Conservation (phyloP, 2,888 invertebrate genomes). For the Watsonalla binaria region DNA sequence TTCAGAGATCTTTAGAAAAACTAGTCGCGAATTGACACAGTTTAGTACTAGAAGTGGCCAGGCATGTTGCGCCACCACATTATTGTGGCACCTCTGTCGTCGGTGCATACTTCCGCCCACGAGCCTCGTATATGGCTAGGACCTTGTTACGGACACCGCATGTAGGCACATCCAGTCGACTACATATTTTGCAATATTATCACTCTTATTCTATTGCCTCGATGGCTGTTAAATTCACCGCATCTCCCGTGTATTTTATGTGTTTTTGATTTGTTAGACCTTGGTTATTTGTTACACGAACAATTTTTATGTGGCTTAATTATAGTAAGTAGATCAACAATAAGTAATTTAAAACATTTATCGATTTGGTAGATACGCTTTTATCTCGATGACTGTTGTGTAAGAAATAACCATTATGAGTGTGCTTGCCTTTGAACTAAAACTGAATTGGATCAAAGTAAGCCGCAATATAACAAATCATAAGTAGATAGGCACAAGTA, state of each 20-base stretch:
- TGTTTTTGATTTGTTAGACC: conserved; percentile 51
- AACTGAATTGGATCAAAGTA: conserved; percentile 44
- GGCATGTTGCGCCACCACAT: conserved; percentile 27
- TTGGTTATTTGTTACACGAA: conserved; percentile 29
- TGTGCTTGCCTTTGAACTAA: conserved; percentile 35
- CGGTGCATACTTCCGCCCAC: conserved; percentile 67
- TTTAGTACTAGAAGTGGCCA: conserved; percentile 6
- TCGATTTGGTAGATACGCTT: not conserved
- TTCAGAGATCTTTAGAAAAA: not conserved
- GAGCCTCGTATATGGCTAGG: conserved; percentile 49
- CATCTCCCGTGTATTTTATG: conserved; percentile 50
- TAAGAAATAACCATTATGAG: conserved; percentile 13
- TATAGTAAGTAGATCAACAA: not conserved
- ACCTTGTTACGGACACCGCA: conserved; percentile 55
- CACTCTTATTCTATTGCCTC: conserved; percentile 38
- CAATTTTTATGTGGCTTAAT: not conserved
- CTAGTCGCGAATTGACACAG: conserved; percentile 2
- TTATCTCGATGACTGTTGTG: not conserved
- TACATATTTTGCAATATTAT: conserved; percentile 43
- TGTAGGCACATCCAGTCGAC: conserved; percentile 46
- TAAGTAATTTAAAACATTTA: not conserved
- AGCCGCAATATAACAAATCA: conserved; percentile 37
- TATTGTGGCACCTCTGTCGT: conserved; percentile 25
- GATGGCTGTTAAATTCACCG: conserved; percentile 43
- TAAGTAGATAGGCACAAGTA: conserved; percentile 29